Evolutionary conservation across 2,113 vertebrate species (phyloP), one percentile per base, ranked within the genome.

Genomic region (Xyrauchen texanus): DNA sequence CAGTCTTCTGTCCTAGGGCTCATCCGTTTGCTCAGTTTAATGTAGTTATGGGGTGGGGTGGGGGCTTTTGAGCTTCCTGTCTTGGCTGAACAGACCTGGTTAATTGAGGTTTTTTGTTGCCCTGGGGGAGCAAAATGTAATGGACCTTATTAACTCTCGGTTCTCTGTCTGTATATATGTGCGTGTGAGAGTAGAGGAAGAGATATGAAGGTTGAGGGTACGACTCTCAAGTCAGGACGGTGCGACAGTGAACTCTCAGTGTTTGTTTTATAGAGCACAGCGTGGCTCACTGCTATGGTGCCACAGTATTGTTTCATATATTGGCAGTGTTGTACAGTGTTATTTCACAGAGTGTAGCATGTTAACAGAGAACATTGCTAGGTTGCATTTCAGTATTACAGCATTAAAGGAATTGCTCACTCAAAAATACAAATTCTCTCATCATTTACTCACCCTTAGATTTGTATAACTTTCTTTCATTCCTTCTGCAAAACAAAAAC

Each of bases 31-130:
- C 86, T 86, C 85, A 88, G 84, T 90, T 88, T 92, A 93, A 93
- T 93, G 87, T 88, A 87, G 89, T 92, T 92, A 92, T 81, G 84
- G 85, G 84, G 88, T 82, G 55, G 86, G 73, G 82, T n/a, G n/a
- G 81, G 21, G 21, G 21, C 21, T 34, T 34, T 87, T 82, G 75
- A 81, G 87, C 89, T 93, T 92, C 90, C 91, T 90, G 83, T 91
- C 90, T 90, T 91, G 91, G 90, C 88, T 84, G 71, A 85, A 82
- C 88, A 88, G 87, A 82, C 91, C 87, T 88, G 76, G 72, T 83
- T 91, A 91, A 93, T 92, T 89, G 87, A 90, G 88, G 88, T 92
- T 92, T 92, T 90, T 81, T 83, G 89, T 89, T 91, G 91, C 92
- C 21, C 88, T 55, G 76, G 82, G 84, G 92, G 90, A 92, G 77